A percentile compares a stretch with the other conserved stretches of the same genome.
These are phyloP conservation scores for Spea multiplicata DNA, from an alignment of 2,113 vertebrate species.

Conservation along the genomic window DNA sequence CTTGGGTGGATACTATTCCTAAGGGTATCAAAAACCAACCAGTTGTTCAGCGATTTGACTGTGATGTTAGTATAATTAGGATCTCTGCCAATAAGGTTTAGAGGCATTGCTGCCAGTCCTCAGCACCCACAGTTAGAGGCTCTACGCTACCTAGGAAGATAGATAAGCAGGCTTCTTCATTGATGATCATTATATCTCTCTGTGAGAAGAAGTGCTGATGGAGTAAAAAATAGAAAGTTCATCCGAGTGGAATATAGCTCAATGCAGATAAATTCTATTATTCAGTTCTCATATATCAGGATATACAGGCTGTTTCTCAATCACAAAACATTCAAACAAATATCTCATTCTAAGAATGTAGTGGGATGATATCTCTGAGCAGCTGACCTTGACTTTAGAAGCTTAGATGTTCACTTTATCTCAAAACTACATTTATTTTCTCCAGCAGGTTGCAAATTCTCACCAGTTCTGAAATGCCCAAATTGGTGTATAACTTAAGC, in stretches of 20 bases:
- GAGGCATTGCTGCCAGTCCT: no score
- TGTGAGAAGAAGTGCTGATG: not conserved
- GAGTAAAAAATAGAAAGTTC: not conserved
- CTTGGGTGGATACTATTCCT: no score
- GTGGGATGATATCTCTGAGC: constrained; percentile 31
- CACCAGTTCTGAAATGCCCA: constrained; percentile 26
- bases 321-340: constrained; percentile 35
- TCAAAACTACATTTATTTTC: constrained; percentile 11
- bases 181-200: no score
- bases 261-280: not conserved
- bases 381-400: constrained; percentile 44
- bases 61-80: no score
- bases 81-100: no score
- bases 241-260: not conserved
- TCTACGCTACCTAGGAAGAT: no score
- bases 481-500: not conserved
- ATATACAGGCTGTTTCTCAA: constrained; percentile 35
- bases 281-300: constrained; percentile 20
- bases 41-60: no score
- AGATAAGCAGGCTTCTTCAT: no score
- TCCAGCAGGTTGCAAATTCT: constrained; percentile 25
- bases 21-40: no score
- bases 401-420: constrained; percentile 18
- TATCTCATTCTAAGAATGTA: constrained; percentile 40
- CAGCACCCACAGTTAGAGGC: no score